phyloP scores from a whole-genome alignment of 2,888 invertebrate species.

The Megastigmus dorsalis region DNA sequence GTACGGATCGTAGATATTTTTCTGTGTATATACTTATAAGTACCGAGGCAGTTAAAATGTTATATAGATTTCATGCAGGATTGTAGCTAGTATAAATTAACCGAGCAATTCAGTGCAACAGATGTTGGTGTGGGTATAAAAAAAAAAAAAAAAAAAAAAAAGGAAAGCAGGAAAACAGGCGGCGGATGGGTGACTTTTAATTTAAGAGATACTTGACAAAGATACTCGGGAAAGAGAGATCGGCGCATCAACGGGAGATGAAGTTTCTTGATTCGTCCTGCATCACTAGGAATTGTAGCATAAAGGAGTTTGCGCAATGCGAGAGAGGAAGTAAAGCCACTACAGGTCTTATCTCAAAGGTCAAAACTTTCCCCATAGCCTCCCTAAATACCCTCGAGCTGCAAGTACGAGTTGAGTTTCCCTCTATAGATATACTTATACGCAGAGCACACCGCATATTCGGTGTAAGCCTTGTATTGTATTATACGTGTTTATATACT shows the following conservation, averaged over 20 bases:
- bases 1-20: too few relatives aligned
- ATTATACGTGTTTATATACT: neutral
- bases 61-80: too few relatives aligned
- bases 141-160: too few relatives aligned
- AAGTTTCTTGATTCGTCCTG: neutral
- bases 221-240: neutral
- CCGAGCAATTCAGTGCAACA: too few relatives aligned
- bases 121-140: too few relatives aligned
- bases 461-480: neutral
- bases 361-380: slow-evolving; percentile 38
- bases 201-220: neutral
- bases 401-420: neutral
- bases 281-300: slow-evolving; percentile 5
- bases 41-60: too few relatives aligned
- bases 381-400: slow-evolving; percentile 15
- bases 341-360: neutral
- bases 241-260: neutral
- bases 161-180: too few relatives aligned
- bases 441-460: neutral
- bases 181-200: too few relatives aligned
- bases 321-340: neutral
- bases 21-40: too few relatives aligned
- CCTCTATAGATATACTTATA: neutral
- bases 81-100: too few relatives aligned
- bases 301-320: slow-evolving; percentile 12